A percentile compares a stretch with the other conserved stretches of the same genome.
Evolutionary conservation across 2,797 vertebrate species (phyloP).

Genomic region (Microchirus variegatus): DNA sequence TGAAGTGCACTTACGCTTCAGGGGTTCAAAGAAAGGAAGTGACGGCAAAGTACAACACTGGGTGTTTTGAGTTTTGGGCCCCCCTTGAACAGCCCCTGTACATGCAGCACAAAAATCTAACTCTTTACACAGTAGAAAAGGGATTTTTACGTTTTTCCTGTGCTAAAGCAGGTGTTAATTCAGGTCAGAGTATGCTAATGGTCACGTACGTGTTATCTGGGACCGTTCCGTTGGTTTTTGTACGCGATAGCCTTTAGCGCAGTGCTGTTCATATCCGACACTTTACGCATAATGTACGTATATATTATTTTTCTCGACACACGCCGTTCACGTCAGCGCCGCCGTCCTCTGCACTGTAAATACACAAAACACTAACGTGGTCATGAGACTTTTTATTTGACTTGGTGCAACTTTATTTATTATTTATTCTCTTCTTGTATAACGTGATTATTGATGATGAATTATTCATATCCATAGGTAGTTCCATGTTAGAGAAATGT

Average conservation of each 20-base stretch:
- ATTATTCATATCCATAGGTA: conserved; percentile 49
- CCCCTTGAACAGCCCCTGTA: too few relatives aligned
- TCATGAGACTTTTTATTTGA: conserved; percentile 37
- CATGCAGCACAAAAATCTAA: conserved; percentile 11
- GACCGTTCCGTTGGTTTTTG: conserved; percentile 18
- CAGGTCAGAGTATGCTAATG: conserved; percentile 22
- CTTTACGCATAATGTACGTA: neutral
- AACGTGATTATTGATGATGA: conserved; percentile 33
- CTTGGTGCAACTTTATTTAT: conserved; percentile 51
- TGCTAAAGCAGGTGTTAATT: conserved; percentile 18
- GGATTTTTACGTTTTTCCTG: conserved; percentile 11
- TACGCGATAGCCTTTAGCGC: conserved; percentile 5
- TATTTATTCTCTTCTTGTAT: conserved; percentile 62
- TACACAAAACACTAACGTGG: conserved; percentile 35
- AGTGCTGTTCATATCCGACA: conserved; percentile 17
- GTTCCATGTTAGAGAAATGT: conserved; percentile 32
- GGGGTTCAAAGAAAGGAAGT: too few relatives aligned
- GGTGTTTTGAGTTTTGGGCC: too few relatives aligned
- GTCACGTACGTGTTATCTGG: conserved; percentile 9
- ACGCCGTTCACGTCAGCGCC: conserved; percentile 17
- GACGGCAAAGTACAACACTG: too few relatives aligned
- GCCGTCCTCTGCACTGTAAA: conserved; percentile 53
- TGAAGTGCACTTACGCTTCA: too few relatives aligned
- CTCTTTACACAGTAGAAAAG: conserved; percentile 12
- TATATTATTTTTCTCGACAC: conserved; percentile 9